Conservation (phyloP, 2,113 vertebrate species). For the Vanacampus margaritifer region DNA sequence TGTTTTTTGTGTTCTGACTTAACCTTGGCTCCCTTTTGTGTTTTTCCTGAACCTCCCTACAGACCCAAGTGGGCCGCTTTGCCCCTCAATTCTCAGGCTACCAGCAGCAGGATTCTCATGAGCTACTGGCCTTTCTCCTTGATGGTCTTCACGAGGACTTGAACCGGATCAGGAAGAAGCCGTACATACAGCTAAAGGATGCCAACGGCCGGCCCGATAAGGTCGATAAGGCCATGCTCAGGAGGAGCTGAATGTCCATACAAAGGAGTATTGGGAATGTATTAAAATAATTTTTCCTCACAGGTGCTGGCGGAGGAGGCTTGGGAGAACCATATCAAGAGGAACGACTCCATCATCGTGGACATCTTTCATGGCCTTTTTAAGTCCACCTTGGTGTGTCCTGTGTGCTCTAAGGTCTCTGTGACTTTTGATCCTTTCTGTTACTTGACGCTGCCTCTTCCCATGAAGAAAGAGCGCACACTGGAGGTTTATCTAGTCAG, state of each 20-base stretch:
- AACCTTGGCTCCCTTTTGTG: not conserved
- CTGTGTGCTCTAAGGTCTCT: conserved; percentile 92
- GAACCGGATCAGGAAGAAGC: conserved; percentile 98
- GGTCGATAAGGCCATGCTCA: conserved; percentile 56
- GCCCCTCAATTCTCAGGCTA: conserved; percentile 98
- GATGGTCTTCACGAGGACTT: conserved; percentile 97
- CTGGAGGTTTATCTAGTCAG: conserved; percentile 94
- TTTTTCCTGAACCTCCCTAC: not conserved
- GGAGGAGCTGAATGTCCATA: not conserved
- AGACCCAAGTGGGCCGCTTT: conserved; percentile 97
- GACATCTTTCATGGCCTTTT: conserved; percentile 99
- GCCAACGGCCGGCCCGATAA: conserved; percentile 92
- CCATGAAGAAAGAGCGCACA: conserved; percentile 96
- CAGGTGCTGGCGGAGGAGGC: conserved; percentile 99
- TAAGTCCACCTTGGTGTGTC: conserved; percentile 97
- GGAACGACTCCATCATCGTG: conserved; percentile 98
- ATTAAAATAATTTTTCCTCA: not conserved
- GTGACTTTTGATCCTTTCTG: conserved; percentile 99
- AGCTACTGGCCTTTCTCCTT: conserved; percentile 94
- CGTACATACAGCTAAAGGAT: conserved; percentile 96
- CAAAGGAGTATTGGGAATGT: not conserved
- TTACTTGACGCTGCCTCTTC: conserved; percentile 94
- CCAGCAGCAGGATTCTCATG: conserved; percentile 98
- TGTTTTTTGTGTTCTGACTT: not conserved
- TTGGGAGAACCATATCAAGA: conserved; percentile 96